A percentile compares a stretch with the other conserved stretches of the same genome.
Conservation (phyloP, 2,113 vertebrate species). For the Cyphomyrus discorhynchus region DNA sequence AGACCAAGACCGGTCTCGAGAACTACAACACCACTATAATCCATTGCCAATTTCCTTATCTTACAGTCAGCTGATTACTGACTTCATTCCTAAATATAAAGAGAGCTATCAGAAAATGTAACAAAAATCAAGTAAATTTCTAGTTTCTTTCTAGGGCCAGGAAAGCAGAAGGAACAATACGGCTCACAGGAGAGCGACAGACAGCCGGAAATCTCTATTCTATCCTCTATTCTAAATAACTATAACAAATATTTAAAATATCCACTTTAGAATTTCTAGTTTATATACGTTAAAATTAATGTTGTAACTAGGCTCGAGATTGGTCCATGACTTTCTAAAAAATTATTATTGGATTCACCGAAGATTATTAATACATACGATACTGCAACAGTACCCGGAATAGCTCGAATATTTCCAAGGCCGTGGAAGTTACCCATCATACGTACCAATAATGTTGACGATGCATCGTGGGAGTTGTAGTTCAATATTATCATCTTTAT, state of each 20-base stretch:
- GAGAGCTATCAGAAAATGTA: not conserved
- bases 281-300: not conserved
- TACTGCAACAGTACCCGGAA: not conserved
- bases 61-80: not conserved
- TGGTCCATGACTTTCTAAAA: not conserved
- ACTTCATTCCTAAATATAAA: not conserved
- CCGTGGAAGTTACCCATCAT: not conserved
- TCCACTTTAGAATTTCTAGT: not conserved
- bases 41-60: not conserved
- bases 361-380: not conserved
- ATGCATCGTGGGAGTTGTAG: constrained; percentile 16
- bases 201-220: no score
- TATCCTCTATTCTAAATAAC: not conserved
- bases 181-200: not conserved
- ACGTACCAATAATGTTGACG: not conserved
- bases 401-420: not conserved
- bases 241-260: not conserved
- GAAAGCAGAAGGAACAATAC: not conserved
- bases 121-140: not conserved
- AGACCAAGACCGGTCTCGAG: no score
- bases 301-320: not conserved
- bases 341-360: not conserved
- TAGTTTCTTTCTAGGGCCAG: not conserved
- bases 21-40: no score
- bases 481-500: not conserved